Percentiles rank a stretch among this genome's conserved stretches.
phyloP scores from a whole-genome alignment of 2,888 invertebrate species.

The Caenorhabditis wallacei region DNA sequence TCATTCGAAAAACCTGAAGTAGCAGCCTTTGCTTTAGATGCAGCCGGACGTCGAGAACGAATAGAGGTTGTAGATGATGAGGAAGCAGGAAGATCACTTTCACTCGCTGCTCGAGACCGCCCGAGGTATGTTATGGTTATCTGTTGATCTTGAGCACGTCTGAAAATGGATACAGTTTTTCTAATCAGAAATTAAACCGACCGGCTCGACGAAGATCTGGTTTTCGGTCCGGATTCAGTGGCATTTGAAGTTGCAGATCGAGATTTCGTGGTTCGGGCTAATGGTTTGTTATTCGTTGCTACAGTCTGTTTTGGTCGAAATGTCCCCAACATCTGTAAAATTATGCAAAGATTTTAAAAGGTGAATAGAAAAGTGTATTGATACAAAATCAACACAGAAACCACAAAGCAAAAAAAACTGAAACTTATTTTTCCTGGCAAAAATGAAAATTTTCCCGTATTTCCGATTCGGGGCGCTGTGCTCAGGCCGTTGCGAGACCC shows the following conservation, averaged over 20 bases:
- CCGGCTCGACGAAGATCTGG: conserved; percentile 31
- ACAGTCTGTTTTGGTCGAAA: background rate
- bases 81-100: conserved; percentile 2
- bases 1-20: background rate
- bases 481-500: conserved; percentile 13
- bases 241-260: background rate
- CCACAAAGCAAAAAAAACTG: no score
- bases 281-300: background rate
- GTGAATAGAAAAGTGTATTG: no score
- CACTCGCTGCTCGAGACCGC: conserved; percentile 3
- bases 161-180: background rate
- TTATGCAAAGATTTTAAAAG: no score
- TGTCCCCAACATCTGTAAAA: background rate
- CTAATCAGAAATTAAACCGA: background rate
- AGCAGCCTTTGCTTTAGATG: background rate
- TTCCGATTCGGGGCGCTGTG: no score
- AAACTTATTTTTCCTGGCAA: no score
- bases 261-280: background rate
- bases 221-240: conserved; percentile 8
- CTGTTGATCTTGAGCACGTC: conserved; percentile 5
- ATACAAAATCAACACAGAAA: no score
- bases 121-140: conserved; percentile 4
- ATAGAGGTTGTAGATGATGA: background rate
- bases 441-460: no score
- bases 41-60: background rate